A percentile compares a stretch with the other conserved stretches of the same genome.
These are phyloP conservation scores for Periophthalmodon schlosseri DNA, from an alignment of 2,113 vertebrate genomes.

Conservation along the genomic window DNA sequence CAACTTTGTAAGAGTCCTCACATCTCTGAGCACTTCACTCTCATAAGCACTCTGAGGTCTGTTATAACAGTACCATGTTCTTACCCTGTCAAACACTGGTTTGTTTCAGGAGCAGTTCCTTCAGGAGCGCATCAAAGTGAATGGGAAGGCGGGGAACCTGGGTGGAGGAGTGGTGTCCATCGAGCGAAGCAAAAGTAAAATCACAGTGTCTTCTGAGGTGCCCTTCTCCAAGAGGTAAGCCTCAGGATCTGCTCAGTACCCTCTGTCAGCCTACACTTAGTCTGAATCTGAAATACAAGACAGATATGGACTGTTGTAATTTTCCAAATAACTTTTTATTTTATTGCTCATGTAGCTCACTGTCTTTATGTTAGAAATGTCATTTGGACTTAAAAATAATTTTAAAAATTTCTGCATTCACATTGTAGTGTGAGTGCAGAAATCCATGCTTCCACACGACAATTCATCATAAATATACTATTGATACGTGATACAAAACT, in stretches of 20 bases:
- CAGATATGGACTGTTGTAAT: no score
- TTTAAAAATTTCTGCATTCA: no score
- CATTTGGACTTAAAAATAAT: no score
- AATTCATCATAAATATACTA: no score
- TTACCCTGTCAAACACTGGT: background rate
- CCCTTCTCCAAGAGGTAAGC: constrained; percentile 96
- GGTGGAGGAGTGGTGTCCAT: constrained; percentile 93
- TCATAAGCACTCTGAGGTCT: background rate
- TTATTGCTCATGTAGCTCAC: no score
- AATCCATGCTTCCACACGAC: no score
- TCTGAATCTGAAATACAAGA: no score
- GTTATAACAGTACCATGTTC: background rate
- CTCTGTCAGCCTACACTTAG: no score
- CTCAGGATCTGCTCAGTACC: background rate
- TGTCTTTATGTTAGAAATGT: no score
- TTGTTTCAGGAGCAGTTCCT: constrained; percentile 90
- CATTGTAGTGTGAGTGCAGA: no score
- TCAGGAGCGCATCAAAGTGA: constrained; percentile 97
- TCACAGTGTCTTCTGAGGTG: constrained; percentile 93
- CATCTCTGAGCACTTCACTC: background rate
- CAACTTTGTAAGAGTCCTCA: constrained; percentile 88
- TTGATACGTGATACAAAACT: no score
- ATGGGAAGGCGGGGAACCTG: constrained; percentile 92
- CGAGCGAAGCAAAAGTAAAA: constrained; percentile 97
- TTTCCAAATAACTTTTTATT: no score